These are phyloP conservation scores for Parapsyche elsis DNA, from an alignment of 1,140 invertebrate genomes.

Conservation along the genomic window DNA sequence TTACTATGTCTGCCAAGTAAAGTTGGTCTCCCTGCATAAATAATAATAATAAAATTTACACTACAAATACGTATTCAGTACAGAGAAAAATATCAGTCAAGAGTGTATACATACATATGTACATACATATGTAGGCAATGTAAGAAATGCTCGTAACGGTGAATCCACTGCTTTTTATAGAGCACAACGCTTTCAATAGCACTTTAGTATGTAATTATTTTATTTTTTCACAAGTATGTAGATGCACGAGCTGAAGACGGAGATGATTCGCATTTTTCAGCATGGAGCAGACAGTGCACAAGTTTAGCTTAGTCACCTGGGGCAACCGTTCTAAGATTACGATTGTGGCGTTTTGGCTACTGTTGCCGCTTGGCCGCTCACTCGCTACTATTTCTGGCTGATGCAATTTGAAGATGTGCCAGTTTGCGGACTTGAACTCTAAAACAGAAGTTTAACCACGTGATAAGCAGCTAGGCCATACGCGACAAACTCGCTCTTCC, in stretches of 20 bases:
- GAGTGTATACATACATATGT: too few species aligned
- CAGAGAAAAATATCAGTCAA: too few species aligned
- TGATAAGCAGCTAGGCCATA: neutral
- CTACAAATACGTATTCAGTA: too few species aligned
- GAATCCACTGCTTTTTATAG: too few species aligned
- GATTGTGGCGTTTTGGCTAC: neutral
- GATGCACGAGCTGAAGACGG: neutral
- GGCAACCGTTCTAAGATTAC: constrained; percentile 33
- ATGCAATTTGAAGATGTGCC: constrained; percentile 28
- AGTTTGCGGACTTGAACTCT: constrained; percentile 29
- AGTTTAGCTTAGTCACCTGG: constrained; percentile 24
- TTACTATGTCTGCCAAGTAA: too few species aligned
- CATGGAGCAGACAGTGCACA: neutral
- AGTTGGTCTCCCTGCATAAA: too few species aligned
- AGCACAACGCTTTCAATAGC: too few species aligned
- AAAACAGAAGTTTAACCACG: neutral
- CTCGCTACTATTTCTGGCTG: neutral
- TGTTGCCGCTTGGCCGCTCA: neutral
- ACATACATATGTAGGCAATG: too few species aligned
- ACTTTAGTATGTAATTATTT: too few species aligned
- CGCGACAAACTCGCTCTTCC: neutral
- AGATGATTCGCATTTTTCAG: neutral
- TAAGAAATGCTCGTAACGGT: too few species aligned
- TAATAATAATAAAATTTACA: too few species aligned
- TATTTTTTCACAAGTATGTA: neutral